phyloP scores from a whole-genome alignment of 2,888 invertebrate genomes.

The Bellardia pandia region DNA sequence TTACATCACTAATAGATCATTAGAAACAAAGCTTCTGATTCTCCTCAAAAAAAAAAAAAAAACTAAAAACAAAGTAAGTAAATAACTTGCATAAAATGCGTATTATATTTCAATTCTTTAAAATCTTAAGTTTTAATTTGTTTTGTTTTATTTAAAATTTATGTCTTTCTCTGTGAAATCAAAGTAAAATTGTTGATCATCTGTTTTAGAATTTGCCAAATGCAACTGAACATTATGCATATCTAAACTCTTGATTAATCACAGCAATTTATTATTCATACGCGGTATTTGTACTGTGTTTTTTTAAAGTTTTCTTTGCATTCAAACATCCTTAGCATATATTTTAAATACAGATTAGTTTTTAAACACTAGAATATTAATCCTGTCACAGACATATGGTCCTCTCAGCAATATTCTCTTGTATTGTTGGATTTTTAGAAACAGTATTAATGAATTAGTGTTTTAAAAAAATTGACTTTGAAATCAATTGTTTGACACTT shows the following conservation, averaged over 20 bases:
- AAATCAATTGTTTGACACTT: constrained; percentile 17
- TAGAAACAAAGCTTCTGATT: too few species aligned
- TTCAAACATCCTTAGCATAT: not conserved
- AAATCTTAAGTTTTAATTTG: too few species aligned
- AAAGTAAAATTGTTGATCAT: not conserved
- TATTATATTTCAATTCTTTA: too few species aligned
- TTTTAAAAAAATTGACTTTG: not conserved
- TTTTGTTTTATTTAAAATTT: too few species aligned
- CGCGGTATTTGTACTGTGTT: not conserved
- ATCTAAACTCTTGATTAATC: not conserved
- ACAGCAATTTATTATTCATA: not conserved
- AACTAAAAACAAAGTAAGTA: too few species aligned
- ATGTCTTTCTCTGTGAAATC: not conserved
- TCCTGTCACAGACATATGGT: not conserved
- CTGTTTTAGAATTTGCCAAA: not conserved
- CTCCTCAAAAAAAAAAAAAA: too few species aligned
- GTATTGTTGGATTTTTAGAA: not conserved
- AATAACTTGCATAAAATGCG: too few species aligned
- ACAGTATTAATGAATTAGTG: not conserved
- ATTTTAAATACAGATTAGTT: not conserved
- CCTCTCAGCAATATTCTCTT: not conserved
- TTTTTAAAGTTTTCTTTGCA: not conserved
- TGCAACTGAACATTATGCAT: too few species aligned
- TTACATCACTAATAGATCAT: too few species aligned
- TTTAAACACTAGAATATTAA: not conserved